Base-by-base conservation (phyloP, 2,888 invertebrate species). In the Chalcosyrphus nemorum region DNA sequence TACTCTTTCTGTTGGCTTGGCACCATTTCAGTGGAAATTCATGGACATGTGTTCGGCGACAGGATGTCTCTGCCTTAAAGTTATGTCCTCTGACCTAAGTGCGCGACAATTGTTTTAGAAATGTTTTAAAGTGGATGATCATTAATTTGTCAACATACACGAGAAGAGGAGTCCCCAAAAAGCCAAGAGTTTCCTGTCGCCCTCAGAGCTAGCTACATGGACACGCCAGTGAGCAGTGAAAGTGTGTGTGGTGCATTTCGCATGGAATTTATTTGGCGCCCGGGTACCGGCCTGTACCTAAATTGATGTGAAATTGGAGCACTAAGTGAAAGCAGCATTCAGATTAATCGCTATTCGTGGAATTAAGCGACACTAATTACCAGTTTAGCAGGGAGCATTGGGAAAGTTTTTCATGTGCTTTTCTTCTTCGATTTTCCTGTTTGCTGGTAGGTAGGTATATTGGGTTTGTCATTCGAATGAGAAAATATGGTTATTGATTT, bases 1-100 rank as follows among this genome's bases (percentile, higher is more conserved):
- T 43, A 13, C 29, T 61, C 7, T 32, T 19, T 32, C 27, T 41
- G 13, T 19, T 63, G 52, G 35, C 32, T 75, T 68, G 75, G 75
- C 66, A 76, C 57, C 57, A 21, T 50, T 35, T 66, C 41, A 17
- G 13, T 27, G 15, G 15, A 45, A 75, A 43, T 38, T n/a, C 75
- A 45, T 66, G 75, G 66, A 59, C 66, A 76, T 66, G 66, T 76
- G 75, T 59, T 68, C 41, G 75, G 75, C 75, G 75, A 66, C 75
- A 59, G 75, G 41, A 41, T 66, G 75, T 66, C 75, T 76, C 19
- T 56, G 47, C 41, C 29, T 47, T 38, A 29, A 68, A 76, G 15
- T 76, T 66, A 76, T 66, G 41, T 32, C 66, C 27, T 75, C 43
- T 66, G 66, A 57, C 66, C 66, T 66, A 66, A 66, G 75, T 59